phyloP scores from a whole-genome alignment of 2,113 vertebrate species.

The Myanophis thanlyinensis region DNA sequence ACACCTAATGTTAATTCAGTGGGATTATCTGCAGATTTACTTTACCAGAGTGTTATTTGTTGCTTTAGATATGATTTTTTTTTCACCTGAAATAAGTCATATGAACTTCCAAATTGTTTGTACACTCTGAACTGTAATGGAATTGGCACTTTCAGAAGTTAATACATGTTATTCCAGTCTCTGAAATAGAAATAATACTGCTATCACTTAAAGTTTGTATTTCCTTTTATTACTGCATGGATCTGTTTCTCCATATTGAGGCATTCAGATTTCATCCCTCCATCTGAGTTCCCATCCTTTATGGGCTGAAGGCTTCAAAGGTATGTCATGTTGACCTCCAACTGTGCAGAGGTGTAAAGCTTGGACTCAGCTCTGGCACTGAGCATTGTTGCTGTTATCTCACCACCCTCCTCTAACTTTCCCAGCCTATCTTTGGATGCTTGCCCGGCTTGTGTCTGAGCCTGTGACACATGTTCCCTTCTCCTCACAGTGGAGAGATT shows the following conservation, averaged over 20 bases:
- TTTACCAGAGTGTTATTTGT: not conserved
- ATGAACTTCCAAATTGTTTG: not conserved
- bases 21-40: not conserved
- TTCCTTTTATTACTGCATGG: not conserved
- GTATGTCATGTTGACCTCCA: not conserved
- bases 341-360: not conserved
- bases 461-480: conserved; percentile 46
- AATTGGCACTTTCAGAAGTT: not conserved
- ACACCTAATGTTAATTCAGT: not conserved
- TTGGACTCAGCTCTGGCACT: not conserved
- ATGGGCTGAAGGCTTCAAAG: not conserved
- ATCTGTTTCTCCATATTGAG: not conserved
- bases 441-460: conserved; percentile 32
- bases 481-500: conserved; percentile 45
- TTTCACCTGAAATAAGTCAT: not conserved
- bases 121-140: not conserved
- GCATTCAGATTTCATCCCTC: not conserved
- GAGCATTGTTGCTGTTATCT: conserved; percentile 11
- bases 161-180: not conserved
- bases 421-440: conserved; percentile 47
- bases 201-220: not conserved
- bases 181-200: not conserved
- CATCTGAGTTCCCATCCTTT: not conserved
- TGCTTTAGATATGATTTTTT: not conserved
- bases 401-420: not conserved